Evolutionary conservation across 2,797 vertebrate species (phyloP), one percentile per base, ranked within the genome.

Genomic region (Dipus sagitta): DNA sequence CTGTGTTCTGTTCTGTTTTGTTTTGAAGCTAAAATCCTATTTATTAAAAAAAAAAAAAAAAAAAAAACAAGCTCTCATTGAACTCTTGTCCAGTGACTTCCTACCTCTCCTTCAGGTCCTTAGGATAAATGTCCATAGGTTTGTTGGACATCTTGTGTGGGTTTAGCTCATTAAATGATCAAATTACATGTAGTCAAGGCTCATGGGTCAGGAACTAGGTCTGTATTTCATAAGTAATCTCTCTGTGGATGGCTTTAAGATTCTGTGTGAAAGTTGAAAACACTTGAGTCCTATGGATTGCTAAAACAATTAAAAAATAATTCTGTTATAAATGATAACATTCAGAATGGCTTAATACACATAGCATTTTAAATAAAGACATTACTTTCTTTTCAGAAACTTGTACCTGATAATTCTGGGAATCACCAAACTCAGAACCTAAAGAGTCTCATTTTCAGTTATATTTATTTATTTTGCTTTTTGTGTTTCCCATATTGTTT

Each of bases 401-500:
- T 42, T 88, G 24, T 80, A 81, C 62, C 92, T 70, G 52, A 21
- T 90, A 77, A 83, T 90, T 94, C 76, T 68, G 18, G 13, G 42
- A 83, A 70, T 81, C 13, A 38, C 32, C 10, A 86, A 77, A 72
- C 20, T 70, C 67, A 58, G n/a, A 95, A 79, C 18, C 28, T 26
- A 23, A 7, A 54, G 34, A 89, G 58, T 23, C 2, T 67, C 7
- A 42, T 92, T 83, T 64, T 67, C 17, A 58, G 26, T 42, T 87
- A 28, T 70, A 20, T 70, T 58, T 58, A 14, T 58, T 58, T 83
- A 2, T 62, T 74, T 81, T 83, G 38, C 47, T 24, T 62, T 47
- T 83, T 94, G 34, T 89, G 70, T 88, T 82, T n/a, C n/a, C n/a
- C 64, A 8, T 54, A 26, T 92, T 95, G 94, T 68, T 90, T 92